Evolutionary conservation across 1,140 invertebrate species (phyloP).

Genomic region (Nomia melanderi): DNA sequence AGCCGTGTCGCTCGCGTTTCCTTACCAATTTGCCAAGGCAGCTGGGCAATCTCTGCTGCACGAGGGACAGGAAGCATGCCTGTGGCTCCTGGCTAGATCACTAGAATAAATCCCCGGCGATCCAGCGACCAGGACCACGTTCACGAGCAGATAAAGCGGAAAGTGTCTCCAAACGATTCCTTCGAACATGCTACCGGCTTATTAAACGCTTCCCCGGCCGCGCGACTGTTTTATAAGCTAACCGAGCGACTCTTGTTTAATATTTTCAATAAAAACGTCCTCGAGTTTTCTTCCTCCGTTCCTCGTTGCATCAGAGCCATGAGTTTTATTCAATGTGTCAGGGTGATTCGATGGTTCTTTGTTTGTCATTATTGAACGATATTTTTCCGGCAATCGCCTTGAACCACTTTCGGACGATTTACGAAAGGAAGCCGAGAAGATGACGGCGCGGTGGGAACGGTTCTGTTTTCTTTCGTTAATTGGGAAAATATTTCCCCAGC

Average conservation of each 20-base stretch:
- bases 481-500: no score
- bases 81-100: not conserved
- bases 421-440: no score
- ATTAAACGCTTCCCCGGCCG: not conserved
- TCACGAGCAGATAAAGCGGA: constrained; percentile 25
- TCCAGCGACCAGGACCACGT: constrained; percentile 30
- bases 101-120: not conserved
- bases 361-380: no score
- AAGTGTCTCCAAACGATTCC: not conserved
- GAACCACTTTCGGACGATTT: no score
- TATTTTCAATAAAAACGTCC: no score
- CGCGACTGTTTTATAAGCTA: not conserved
- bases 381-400: no score
- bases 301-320: constrained; percentile 25
- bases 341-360: no score
- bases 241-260: no score
- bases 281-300: not conserved
- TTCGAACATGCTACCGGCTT: constrained; percentile 42
- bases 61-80: constrained; percentile 53
- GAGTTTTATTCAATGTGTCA: no score
- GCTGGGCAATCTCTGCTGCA: constrained; percentile 47
- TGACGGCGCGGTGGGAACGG: no score
- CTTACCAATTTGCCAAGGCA: constrained; percentile 50
- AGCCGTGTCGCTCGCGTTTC: not conserved
- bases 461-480: no score